Conservation (phyloP, 2,797 vertebrate species). For the Tympanoctomys barrerae region DNA sequence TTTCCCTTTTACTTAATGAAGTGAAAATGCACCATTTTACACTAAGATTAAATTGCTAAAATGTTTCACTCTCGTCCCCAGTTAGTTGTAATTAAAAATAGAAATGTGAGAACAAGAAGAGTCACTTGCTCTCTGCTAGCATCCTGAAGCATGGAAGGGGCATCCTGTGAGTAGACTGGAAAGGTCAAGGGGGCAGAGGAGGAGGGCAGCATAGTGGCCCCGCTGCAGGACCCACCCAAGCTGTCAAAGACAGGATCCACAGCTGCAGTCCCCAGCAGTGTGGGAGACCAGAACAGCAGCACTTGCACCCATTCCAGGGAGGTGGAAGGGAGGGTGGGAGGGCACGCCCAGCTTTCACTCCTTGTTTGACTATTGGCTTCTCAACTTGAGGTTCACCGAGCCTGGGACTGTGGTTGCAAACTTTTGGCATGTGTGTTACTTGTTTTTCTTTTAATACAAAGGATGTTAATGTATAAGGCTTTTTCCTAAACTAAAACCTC, state of each 20-base stretch:
- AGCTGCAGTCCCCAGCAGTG: background rate
- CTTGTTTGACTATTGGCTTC: background rate
- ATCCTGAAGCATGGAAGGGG: background rate
- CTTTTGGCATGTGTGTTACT: background rate
- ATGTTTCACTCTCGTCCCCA: slow-evolving; percentile 72
- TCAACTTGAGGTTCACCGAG: background rate
- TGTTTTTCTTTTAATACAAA: background rate
- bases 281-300: background rate
- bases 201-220: background rate
- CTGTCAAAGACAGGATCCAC: background rate
- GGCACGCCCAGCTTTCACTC: background rate
- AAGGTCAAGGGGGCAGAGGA: background rate
- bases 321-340: background rate
- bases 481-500: background rate
- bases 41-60: slow-evolving; percentile 82
- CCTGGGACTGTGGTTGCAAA: background rate
- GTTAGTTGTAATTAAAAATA: slow-evolving; percentile 80
- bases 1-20: slow-evolving; percentile 79
- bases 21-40: slow-evolving; percentile 77
- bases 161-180: slow-evolving; percentile 7
- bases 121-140: slow-evolving; percentile 27
- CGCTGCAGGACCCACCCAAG: background rate
- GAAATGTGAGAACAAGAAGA: slow-evolving; percentile 68
- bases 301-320: background rate
- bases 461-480: background rate